A percentile compares a stretch with the other conserved stretches of the same genome.
phyloP scores from a whole-genome alignment of 2,888 invertebrate genomes.

The Drosophila robusta region DNA sequence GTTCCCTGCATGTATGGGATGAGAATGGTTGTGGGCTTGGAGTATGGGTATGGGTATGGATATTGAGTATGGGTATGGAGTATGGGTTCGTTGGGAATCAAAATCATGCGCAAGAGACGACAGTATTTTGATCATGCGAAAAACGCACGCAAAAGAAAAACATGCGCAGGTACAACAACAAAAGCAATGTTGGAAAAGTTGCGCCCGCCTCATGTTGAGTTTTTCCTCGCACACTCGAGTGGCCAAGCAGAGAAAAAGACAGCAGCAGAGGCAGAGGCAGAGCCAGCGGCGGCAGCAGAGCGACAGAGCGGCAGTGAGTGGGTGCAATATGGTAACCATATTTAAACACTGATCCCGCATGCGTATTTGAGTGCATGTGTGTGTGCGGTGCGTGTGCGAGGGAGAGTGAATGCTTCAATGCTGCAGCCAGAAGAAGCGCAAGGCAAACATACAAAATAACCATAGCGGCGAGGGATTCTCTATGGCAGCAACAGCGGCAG shows the following conservation, averaged over 20 bases:
- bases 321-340: slow-evolving; percentile 82
- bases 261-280: slow-evolving; percentile 22
- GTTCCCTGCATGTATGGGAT: slow-evolving; percentile 43
- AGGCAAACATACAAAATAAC: slow-evolving; percentile 67
- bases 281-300: slow-evolving; percentile 18
- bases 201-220: slow-evolving; percentile 49
- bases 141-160: slow-evolving; percentile 77
- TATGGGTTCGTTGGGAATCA: slow-evolving; percentile 39
- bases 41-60: slow-evolving; percentile 13
- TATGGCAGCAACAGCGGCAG: slow-evolving; percentile 50
- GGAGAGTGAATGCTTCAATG: slow-evolving; percentile 45
- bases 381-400: slow-evolving; percentile 45
- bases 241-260: slow-evolving; percentile 29
- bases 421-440: slow-evolving; percentile 50
- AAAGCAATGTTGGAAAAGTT: slow-evolving; percentile 59
- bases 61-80: slow-evolving; percentile 7
- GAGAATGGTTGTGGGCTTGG: slow-evolving; percentile 27
- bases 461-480: slow-evolving; percentile 67
- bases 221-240: slow-evolving; percentile 46
- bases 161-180: slow-evolving; percentile 70
- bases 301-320: slow-evolving; percentile 59
- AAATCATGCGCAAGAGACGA: slow-evolving; percentile 45
- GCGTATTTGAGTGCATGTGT: slow-evolving; percentile 20
- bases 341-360: slow-evolving; percentile 75
- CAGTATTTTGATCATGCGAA: slow-evolving; percentile 78